Evolutionary conservation across 1,140 invertebrate genomes (phyloP).

Genomic region (Mactra quadrangularis): DNA sequence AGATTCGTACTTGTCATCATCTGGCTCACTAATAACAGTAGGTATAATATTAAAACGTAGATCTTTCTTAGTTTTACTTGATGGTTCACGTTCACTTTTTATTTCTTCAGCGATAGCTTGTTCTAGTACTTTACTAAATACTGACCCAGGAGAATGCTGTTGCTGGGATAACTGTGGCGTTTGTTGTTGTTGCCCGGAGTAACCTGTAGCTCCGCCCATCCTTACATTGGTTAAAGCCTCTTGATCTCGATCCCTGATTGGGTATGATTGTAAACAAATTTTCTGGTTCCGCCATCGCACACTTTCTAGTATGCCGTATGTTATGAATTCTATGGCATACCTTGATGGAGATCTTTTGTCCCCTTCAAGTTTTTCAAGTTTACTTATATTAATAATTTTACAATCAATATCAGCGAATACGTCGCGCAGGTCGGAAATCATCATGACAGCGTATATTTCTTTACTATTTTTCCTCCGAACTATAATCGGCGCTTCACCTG

Average conservation of each 20-base stretch:
- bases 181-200: too few species aligned
- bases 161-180: conserved; percentile 28
- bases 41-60: conserved; percentile 72
- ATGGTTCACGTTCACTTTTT: conserved; percentile 43
- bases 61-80: conserved; percentile 62
- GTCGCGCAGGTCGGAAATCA: conserved; percentile 71
- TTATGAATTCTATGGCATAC: conserved; percentile 68
- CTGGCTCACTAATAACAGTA: conserved; percentile 69
- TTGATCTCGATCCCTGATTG: conserved; percentile 57
- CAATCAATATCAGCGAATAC: conserved; percentile 69
- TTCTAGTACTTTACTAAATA: conserved; percentile 68
- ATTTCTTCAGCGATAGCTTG: conserved; percentile 66
- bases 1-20: conserved; percentile 49
- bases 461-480: conserved; percentile 67
- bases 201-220: background rate
- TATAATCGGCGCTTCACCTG: conserved; percentile 71
- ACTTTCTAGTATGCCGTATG: conserved; percentile 69
- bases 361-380: conserved; percentile 46
- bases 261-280: conserved; percentile 71
- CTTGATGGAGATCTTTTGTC: conserved; percentile 32
- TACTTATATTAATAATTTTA: conserved; percentile 64
- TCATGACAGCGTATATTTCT: conserved; percentile 71
- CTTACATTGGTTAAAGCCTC: conserved; percentile 34
- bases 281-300: conserved; percentile 72
- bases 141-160: conserved; percentile 66